A percentile compares a stretch with the other conserved stretches of the same genome.
Conservation (phyloP, 2,888 invertebrate genomes). For the Lottia scabra region DNA sequence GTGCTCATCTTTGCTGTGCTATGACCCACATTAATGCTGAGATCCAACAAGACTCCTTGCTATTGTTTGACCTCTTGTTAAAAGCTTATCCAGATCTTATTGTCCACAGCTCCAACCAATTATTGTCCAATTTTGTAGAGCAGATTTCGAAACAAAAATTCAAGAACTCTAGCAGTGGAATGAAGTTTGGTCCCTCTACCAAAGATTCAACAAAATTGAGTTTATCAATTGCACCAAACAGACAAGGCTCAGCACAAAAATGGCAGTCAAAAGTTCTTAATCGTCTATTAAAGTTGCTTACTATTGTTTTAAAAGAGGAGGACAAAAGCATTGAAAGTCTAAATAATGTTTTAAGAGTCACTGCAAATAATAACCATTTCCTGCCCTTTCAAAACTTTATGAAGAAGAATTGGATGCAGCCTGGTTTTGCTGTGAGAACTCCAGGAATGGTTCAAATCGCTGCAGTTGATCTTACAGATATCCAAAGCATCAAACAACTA, state of each 20-base stretch:
- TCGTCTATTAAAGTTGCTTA: slow-evolving; percentile 74
- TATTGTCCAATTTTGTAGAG: slow-evolving; percentile 84
- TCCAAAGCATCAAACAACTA: slow-evolving; percentile 74
- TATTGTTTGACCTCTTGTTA: slow-evolving; percentile 83
- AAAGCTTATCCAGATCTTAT: slow-evolving; percentile 78
- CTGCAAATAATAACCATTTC: neutral
- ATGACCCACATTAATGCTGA: slow-evolving; percentile 88
- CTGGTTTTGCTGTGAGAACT: slow-evolving; percentile 30
- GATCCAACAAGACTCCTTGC: slow-evolving; percentile 86
- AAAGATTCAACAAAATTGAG: slow-evolving; percentile 73
- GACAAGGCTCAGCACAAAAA: slow-evolving; percentile 80
- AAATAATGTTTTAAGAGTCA: neutral
- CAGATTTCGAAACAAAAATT: slow-evolving; percentile 78
- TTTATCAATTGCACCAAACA: slow-evolving; percentile 78
- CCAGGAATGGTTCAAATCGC: neutral
- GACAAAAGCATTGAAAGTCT: neutral
- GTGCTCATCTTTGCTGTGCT: slow-evolving; percentile 85
- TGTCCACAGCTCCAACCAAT: slow-evolving; percentile 77
- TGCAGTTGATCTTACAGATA: neutral
- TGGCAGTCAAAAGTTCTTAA: slow-evolving; percentile 84
- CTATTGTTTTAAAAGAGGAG: slow-evolving; percentile 36
- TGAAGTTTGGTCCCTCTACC: slow-evolving; percentile 19
- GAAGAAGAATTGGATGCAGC: slow-evolving; percentile 28
- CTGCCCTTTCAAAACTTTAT: slow-evolving; percentile 25
- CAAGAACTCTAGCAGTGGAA: slow-evolving; percentile 21